Percentiles rank a stretch among this genome's conserved stretches.
Evolutionary conservation across 1,140 invertebrate genomes (phyloP).

Genomic region (Plectrocnemia conspersa): DNA sequence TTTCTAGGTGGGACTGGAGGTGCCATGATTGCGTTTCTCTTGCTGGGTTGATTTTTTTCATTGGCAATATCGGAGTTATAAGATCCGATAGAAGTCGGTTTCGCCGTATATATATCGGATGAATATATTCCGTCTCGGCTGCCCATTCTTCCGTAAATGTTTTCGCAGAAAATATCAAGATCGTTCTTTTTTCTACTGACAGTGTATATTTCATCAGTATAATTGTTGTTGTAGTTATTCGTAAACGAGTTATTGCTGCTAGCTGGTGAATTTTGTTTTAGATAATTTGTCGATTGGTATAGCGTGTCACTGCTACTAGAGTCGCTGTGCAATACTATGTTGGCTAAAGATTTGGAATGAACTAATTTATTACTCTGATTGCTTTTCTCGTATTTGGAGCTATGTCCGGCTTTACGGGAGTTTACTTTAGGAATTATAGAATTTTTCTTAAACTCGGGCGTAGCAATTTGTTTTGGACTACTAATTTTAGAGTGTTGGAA

Average conservation of each 20-base stretch:
- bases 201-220: constrained; percentile 46
- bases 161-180: constrained; percentile 47
- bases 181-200: constrained; percentile 44
- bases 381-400: constrained; percentile 44
- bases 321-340: constrained; percentile 47
- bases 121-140: constrained; percentile 38
- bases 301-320: constrained; percentile 48
- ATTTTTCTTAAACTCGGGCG: constrained; percentile 10
- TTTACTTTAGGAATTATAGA: constrained; percentile 9
- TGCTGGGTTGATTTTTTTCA: background rate
- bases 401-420: constrained; percentile 40
- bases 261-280: constrained; percentile 47
- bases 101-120: constrained; percentile 49
- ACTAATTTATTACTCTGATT: constrained; percentile 39
- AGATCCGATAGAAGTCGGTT: constrained; percentile 44
- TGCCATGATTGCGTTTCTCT: constrained; percentile 38
- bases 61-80: constrained; percentile 6
- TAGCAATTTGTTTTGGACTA: background rate
- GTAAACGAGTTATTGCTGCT: constrained; percentile 46
- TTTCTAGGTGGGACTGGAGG: constrained; percentile 49
- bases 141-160: constrained; percentile 39
- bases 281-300: constrained; percentile 45
- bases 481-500: constrained; percentile 33
- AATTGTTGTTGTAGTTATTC: constrained; percentile 45
- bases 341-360: constrained; percentile 49